phyloP scores from a whole-genome alignment of 2,888 invertebrate genomes.

The Tetranychus truncatus region DNA sequence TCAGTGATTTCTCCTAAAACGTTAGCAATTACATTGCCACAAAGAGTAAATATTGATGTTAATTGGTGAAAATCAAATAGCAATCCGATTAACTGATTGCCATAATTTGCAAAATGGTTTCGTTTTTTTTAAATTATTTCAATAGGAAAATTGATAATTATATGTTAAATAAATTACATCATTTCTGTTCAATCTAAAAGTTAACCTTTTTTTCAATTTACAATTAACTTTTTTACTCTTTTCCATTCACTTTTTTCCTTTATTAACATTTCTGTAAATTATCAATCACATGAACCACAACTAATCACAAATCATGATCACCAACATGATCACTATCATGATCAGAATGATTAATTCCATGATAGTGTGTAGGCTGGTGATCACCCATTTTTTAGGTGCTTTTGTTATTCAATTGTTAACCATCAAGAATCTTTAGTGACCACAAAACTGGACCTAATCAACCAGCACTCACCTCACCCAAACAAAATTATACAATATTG shows the following conservation, averaged over 20 bases:
- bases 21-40: background rate
- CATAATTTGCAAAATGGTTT: background rate
- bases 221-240: too few species aligned
- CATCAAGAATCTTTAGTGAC: background rate
- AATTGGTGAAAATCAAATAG: background rate
- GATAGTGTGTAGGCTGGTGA: background rate
- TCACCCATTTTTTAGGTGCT: too few species aligned
- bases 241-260: too few species aligned
- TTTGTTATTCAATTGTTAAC: background rate
- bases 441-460: background rate
- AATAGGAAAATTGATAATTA: background rate
- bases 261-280: too few species aligned
- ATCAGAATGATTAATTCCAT: background rate
- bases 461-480: background rate
- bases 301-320: background rate
- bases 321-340: background rate
- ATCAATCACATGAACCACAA: too few species aligned
- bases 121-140: background rate
- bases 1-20: background rate
- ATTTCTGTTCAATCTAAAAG: too few species aligned
- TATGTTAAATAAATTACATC: background rate
- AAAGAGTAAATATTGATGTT: background rate
- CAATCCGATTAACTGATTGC: background rate
- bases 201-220: too few species aligned
- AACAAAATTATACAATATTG: background rate